Evolutionary conservation across 2,113 vertebrate genomes (phyloP), one percentile per base, ranked within the genome.

Genomic region (Budorcas taxicolor): DNA sequence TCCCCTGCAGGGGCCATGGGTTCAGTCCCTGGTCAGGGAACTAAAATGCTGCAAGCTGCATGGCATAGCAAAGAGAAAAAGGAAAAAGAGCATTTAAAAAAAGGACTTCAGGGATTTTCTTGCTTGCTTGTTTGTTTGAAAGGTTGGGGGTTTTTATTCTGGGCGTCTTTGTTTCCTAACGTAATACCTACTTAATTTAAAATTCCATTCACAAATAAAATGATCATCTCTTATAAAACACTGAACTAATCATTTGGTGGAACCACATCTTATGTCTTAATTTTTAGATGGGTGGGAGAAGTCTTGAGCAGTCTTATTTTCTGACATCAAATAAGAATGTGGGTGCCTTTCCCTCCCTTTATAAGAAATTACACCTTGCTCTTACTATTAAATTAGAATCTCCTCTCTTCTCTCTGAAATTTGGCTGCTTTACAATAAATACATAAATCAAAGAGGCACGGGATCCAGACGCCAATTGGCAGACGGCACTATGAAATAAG

Each of bases 351-450:
- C 81, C 84, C 95, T 95, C 88, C 57, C 80, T 90, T 95, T 81
- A 78, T 87, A 82, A 96, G 94, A 96, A 97, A 95, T 87, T 89
- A 91, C 95, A 96, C 97, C 97, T 97, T 96, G 78, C 89, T 96
- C 90, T 96, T 55, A 89, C 93, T 82, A 90, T 94, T 97, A 85
- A 97, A 95, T 97, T 93, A 94, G 90, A 95, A 92, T 87, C 93
- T 91, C 97, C 96, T 93, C 97, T 97, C 90, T 19, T 87, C 92
- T 83, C 87, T 93, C 95, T 94, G 78, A 92, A 96, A 98, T 80
- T 91, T 97, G 96, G 97, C 97, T 93, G 98, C 94, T 96, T 91
- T 91, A 96, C 97, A 97, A 96, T 89, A 97, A 98, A 95, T 95
- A 96, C 94, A 98, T 55, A 97, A 96, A 98, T 97, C 97, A 94